Evolutionary conservation across 2,113 vertebrate genomes (phyloP).

Genomic region (Halcyon malimbica): DNA sequence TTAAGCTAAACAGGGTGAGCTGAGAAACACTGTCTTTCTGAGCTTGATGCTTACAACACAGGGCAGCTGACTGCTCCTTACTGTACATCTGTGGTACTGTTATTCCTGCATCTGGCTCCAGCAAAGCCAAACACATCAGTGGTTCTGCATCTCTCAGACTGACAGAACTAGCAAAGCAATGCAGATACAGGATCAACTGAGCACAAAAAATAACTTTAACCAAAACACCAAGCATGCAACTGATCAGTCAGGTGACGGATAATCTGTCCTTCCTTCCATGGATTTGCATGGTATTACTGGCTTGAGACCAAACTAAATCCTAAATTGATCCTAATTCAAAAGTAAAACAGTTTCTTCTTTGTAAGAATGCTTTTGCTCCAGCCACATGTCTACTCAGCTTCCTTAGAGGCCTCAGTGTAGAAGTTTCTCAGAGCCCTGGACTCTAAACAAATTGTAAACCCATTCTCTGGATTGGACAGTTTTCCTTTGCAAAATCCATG

Average conservation of each 20-base stretch:
- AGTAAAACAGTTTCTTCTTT: neutral
- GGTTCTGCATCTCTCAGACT: neutral
- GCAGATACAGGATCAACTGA: neutral
- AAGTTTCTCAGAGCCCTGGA: neutral
- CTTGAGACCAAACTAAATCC: neutral
- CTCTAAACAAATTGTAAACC: neutral
- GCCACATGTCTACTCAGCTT: neutral
- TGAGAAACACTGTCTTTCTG: neutral
- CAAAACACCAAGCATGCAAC: neutral
- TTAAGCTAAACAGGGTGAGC: neutral
- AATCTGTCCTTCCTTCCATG: neutral
- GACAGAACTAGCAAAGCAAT: neutral
- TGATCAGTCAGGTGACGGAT: neutral
- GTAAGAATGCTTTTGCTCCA: neutral
- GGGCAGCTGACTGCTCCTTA: neutral
- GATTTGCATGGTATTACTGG: neutral
- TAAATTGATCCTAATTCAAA: neutral
- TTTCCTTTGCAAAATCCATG: neutral
- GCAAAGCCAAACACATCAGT: neutral
- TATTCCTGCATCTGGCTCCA: neutral
- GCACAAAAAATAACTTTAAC: neutral
- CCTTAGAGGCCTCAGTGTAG: rapidly evolving
- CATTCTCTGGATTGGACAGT: neutral
- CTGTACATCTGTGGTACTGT: neutral
- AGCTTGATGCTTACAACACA: neutral